Conservation (phyloP, 2,113 vertebrate genomes). For the Mormyrus lacerda region DNA sequence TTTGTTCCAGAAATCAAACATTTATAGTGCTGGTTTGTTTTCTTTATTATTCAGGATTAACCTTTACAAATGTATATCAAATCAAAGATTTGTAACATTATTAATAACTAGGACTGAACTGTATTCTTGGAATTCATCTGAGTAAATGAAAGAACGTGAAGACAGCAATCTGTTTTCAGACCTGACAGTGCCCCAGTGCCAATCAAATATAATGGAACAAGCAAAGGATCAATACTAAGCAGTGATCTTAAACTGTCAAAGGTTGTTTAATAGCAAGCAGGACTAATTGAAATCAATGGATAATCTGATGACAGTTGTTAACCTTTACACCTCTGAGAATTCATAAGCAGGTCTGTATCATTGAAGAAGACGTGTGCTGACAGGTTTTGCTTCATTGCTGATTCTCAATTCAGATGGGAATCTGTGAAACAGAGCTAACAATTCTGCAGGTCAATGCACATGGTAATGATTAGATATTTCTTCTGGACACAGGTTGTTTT, state of each 20-base stretch:
- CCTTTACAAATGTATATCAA: constrained; percentile 38
- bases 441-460: constrained; percentile 44
- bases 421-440: constrained; percentile 42
- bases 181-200: constrained; percentile 45
- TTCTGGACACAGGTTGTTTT: constrained; percentile 25
- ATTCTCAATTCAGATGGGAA: constrained; percentile 47
- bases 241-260: constrained; percentile 62
- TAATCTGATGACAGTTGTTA: constrained; percentile 68
- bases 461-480: constrained; percentile 35
- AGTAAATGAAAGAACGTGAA: constrained; percentile 22
- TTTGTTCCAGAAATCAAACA: not conserved
- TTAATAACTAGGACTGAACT: constrained; percentile 41
- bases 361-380: constrained; percentile 28
- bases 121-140: constrained; percentile 26
- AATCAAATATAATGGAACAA: constrained; percentile 62
- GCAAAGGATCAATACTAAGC: constrained; percentile 58
- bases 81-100: constrained; percentile 34
- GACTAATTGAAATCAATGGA: constrained; percentile 73
- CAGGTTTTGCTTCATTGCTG: constrained; percentile 51
- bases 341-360: constrained; percentile 51
- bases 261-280: constrained; percentile 61
- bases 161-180: constrained; percentile 44
- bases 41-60: constrained; percentile 28
- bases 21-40: constrained; percentile 18
- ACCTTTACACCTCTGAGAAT: constrained; percentile 56